Conservation (phyloP, 1,140 invertebrate species). For the Paraescarpia echinospica region DNA sequence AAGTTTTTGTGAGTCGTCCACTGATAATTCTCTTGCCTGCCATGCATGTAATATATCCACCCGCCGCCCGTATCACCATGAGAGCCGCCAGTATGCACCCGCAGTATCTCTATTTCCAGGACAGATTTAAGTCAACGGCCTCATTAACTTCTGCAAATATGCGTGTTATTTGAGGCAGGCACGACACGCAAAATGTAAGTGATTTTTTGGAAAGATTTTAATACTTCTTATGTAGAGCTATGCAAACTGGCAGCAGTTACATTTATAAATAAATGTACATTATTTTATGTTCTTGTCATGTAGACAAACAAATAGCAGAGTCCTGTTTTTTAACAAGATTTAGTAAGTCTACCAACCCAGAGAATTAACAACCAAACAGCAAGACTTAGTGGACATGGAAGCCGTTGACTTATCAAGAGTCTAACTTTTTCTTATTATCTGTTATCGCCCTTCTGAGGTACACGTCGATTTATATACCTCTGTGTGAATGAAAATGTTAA, state of each 20-base stretch:
- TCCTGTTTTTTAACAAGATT: too few species aligned
- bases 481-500: too few species aligned
- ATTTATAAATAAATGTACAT: too few species aligned
- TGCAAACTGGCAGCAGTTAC: not conserved
- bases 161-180: not conserved
- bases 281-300: too few species aligned
- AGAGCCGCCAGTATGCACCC: not conserved
- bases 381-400: too few species aligned
- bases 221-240: not conserved
- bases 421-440: too few species aligned
- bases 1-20: not conserved
- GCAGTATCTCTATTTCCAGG: not conserved
- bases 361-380: too few species aligned
- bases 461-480: too few species aligned
- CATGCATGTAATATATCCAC: slow-evolving; percentile 5
- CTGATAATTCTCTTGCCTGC: not conserved
- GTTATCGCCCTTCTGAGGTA: too few species aligned
- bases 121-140: not conserved
- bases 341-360: too few species aligned
- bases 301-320: too few species aligned
- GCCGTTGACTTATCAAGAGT: too few species aligned
- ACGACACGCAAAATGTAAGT: not conserved
- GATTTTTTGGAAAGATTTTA: not conserved
- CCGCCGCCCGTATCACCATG: not conserved
- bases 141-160: not conserved